phyloP scores from a whole-genome alignment of 1,140 invertebrate genomes.

The Heliothis subflexa region DNA sequence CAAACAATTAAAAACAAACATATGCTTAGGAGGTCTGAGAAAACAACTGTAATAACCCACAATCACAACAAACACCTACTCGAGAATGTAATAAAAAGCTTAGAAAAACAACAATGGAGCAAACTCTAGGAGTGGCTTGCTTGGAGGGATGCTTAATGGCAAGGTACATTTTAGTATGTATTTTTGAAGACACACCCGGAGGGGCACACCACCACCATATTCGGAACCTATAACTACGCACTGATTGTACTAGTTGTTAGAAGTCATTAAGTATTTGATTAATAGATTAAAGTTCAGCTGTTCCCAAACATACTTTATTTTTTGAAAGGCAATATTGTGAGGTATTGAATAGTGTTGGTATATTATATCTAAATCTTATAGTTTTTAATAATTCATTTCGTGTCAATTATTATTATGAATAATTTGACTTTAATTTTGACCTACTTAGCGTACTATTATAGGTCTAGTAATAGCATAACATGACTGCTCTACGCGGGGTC shows the following conservation, averaged over 20 bases:
- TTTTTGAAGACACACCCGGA: conserved; percentile 71
- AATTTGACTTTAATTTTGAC: too few species aligned
- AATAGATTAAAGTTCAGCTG: not conserved
- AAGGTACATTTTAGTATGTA: conserved; percentile 73
- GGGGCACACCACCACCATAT: conserved; percentile 62
- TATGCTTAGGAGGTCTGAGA: conserved; percentile 68
- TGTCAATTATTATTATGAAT: too few species aligned
- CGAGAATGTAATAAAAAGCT: conserved; percentile 79
- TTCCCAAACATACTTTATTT: too few species aligned
- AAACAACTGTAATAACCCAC: conserved; percentile 75
- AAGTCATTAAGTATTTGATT: not conserved
- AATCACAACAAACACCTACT: conserved; percentile 80
- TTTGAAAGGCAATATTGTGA: too few species aligned
- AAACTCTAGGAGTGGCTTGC: conserved; percentile 72
- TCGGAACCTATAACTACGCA: not conserved
- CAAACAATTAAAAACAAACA: conserved; percentile 79
- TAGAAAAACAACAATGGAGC: conserved; percentile 77
- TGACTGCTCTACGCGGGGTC: too few species aligned
- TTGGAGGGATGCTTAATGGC: conserved; percentile 76
- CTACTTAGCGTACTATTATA: too few species aligned
- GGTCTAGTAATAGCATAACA: too few species aligned
- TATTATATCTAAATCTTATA: too few species aligned
- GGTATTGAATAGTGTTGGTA: too few species aligned
- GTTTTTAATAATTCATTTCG: too few species aligned
- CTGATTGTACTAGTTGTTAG: not conserved